Percentiles rank a stretch among this genome's conserved stretches.
phyloP scores from a whole-genome alignment of 2,113 vertebrate genomes.

The Percina caprodes region DNA sequence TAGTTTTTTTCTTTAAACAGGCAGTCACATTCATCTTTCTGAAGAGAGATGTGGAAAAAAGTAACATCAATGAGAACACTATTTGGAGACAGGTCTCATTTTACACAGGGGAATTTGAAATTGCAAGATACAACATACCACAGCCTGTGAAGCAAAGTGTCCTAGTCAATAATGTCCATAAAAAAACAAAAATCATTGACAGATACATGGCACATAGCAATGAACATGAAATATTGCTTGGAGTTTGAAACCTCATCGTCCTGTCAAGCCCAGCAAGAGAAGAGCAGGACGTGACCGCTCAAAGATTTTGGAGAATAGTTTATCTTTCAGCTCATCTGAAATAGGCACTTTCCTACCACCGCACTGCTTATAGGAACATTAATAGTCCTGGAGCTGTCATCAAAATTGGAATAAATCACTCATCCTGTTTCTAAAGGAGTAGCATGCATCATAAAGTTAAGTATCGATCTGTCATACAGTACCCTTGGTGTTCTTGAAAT shows the following conservation, averaged over 20 bases:
- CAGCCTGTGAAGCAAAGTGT: background rate
- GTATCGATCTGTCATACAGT: slow-evolving; percentile 25
- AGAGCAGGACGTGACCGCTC: slow-evolving; percentile 9
- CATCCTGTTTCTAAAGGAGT: slow-evolving; percentile 12
- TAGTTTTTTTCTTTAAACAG: background rate
- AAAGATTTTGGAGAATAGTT: slow-evolving; percentile 11
- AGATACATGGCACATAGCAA: slow-evolving; percentile 10
- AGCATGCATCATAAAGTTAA: slow-evolving; percentile 21
- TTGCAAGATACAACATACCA: background rate
- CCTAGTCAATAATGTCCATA: background rate
- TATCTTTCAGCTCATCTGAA: slow-evolving; percentile 13
- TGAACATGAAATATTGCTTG: slow-evolving; percentile 20
- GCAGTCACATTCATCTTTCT: background rate
- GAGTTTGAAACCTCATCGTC: background rate
- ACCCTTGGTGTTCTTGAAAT: slow-evolving; percentile 2
- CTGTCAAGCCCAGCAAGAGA: slow-evolving; percentile 12
- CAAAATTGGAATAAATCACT: slow-evolving; percentile 22
- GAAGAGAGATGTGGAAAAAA: background rate
- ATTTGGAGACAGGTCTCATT: background rate
- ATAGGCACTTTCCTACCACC: background rate
- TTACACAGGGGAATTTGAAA: background rate
- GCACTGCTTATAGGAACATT: background rate
- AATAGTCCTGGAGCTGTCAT: slow-evolving; percentile 14
- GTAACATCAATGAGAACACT: background rate
- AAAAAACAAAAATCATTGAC: background rate